These are phyloP conservation scores for Eupithecia centaureata DNA, from an alignment of 2,888 invertebrate species.

Conservation along the genomic window DNA sequence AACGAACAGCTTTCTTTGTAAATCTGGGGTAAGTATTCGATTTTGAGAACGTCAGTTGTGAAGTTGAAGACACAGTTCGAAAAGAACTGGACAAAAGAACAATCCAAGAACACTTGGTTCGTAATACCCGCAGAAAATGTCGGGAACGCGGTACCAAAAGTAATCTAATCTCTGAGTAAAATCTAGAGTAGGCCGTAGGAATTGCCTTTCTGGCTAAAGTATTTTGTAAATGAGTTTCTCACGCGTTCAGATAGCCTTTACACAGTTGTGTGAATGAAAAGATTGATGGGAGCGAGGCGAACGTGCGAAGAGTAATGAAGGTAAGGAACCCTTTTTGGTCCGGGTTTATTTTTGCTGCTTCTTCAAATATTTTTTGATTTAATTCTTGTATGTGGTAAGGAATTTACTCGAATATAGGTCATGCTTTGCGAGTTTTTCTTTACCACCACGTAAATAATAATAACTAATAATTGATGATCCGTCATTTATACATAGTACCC, in stretches of 20 bases:
- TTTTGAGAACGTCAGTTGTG: not conserved
- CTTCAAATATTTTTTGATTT: constrained; percentile 20
- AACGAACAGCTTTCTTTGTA: not conserved
- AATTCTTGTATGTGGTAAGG: not conserved
- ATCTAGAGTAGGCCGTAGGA: constrained; percentile 22
- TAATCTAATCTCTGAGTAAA: constrained; percentile 26
- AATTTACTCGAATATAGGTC: constrained; percentile 9
- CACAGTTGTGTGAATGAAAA: constrained; percentile 28
- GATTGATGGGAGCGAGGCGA: constrained; percentile 31
- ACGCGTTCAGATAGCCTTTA: constrained; percentile 27
- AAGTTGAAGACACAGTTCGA: constrained; percentile 3
- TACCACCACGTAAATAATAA: too few relatives aligned
- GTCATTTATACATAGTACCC: too few relatives aligned
- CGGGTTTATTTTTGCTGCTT: constrained; percentile 14
- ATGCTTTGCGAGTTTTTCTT: not conserved
- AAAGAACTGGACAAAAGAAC: constrained; percentile 10
- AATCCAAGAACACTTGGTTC: constrained; percentile 11
- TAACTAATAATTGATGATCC: too few relatives aligned
- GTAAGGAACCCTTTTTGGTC: constrained; percentile 26
- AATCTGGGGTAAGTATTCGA: not conserved
- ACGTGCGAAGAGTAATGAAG: constrained; percentile 31
- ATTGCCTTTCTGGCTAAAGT: constrained; percentile 16
- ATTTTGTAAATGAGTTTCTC: constrained; percentile 32
- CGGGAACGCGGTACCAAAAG: constrained; percentile 2
- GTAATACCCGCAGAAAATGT: constrained; percentile 9